phyloP scores from a whole-genome alignment of 2,113 vertebrate species.

The Oreochromis aureus region DNA sequence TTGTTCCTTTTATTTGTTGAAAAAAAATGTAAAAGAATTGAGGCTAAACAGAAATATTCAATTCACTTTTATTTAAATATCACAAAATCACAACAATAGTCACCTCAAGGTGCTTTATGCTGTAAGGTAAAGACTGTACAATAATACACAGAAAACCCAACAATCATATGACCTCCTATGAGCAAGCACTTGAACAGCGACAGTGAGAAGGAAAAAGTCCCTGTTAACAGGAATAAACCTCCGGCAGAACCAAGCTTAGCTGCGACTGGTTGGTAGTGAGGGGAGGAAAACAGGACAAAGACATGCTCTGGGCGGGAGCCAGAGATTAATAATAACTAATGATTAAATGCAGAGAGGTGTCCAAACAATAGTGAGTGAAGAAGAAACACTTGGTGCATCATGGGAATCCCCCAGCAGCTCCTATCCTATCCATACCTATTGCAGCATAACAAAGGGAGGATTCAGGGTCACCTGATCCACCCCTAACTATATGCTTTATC shows the following conservation, averaged over 20 bases:
- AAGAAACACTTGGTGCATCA: background rate
- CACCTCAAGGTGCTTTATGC: background rate
- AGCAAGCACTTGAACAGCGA: background rate
- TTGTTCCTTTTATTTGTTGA: background rate
- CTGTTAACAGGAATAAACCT: background rate
- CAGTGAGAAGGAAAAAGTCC: background rate
- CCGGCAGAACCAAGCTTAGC: background rate
- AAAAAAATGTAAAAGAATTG: background rate
- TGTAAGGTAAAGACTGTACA: background rate
- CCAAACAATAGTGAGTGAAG: background rate
- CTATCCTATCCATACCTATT: no score
- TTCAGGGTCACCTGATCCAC: no score
- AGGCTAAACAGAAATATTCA: background rate
- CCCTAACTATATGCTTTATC: no score
- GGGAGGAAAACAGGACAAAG: background rate
- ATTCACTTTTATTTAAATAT: background rate
- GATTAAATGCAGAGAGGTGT: background rate
- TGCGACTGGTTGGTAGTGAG: background rate
- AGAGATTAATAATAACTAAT: background rate
- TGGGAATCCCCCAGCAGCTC: no score
- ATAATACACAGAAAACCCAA: background rate
- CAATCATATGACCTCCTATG: background rate
- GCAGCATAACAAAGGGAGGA: no score
- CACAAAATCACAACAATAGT: background rate
- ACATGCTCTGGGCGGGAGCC: background rate